These are phyloP conservation scores for Plutomurus gul DNA, from an alignment of 1,140 invertebrate species.

Conservation along the genomic window DNA sequence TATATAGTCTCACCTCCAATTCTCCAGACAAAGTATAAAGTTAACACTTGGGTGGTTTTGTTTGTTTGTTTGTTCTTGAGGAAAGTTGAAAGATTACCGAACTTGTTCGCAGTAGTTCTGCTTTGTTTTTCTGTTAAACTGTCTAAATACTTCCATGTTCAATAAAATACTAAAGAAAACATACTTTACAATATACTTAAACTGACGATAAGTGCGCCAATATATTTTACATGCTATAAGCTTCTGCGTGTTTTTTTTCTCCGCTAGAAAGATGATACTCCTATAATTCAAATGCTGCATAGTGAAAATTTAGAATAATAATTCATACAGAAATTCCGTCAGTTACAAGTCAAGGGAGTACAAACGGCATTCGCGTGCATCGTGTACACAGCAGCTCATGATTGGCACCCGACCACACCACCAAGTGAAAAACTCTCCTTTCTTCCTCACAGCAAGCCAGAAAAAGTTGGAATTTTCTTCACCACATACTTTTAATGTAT, in stretches of 20 bases:
- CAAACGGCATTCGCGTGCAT: conserved; percentile 11
- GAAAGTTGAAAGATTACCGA: too few species aligned
- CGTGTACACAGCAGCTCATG: conserved; percentile 12
- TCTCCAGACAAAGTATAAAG: neutral
- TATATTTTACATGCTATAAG: too few species aligned
- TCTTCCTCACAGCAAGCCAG: conserved; percentile 22
- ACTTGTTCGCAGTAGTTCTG: too few species aligned
- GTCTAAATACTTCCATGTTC: too few species aligned
- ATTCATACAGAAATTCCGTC: neutral
- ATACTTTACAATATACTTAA: too few species aligned
- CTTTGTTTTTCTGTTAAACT: too few species aligned
- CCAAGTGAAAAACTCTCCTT: conserved; percentile 21
- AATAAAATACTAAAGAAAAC: too few species aligned
- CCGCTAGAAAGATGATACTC: too few species aligned
- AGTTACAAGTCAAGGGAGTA: neutral
- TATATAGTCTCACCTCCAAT: neutral
- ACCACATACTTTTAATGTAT: neutral
- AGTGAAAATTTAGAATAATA: neutral
- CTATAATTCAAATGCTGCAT: too few species aligned
- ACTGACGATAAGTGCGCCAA: too few species aligned
- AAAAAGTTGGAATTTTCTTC: conserved; percentile 26
- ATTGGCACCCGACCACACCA: conserved; percentile 25
- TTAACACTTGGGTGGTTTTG: neutral
- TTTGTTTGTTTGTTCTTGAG: neutral
- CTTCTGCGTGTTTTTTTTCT: too few species aligned